Evolutionary conservation across 2,797 vertebrate species (phyloP), one percentile per base, ranked within the genome.

Genomic region (Schizopygopsis pylzovi): DNA sequence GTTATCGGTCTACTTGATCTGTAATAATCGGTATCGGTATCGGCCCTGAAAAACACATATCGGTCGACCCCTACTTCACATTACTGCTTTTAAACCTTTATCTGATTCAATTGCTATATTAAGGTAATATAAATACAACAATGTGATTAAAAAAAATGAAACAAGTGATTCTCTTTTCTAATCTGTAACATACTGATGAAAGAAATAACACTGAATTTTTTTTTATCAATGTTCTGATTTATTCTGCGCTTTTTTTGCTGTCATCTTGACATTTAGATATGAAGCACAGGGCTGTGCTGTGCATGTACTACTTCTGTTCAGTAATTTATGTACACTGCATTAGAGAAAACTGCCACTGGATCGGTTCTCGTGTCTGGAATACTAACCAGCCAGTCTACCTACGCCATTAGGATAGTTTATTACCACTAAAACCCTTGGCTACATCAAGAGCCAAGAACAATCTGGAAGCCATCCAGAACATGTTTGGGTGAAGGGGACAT

Each of bases 341-440:
- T 91, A 90, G 89, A 88, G 90, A 90, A 91, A 91, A 91, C 90
- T 88, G 90, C 88, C 90, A 88, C 88, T 89, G 92, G 91, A 67
- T 88, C 87, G 84, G 90, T 92, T 87, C 89, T 89, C 93, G 91
- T 93, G 93, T 90, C 90, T 92, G 86, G 92, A 94, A 95, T 93
- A 93, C 87, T 88, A 94, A 95, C 82, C 88, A 88, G 84, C 88
- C 37, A 83, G 76, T 85, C 43, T 86, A 92, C 90, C 88, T 92
- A 81, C 77, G 65, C 89, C 90, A 90, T 93, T 84, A 84, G 54
- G 72, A 75, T 65, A 68, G 65, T 83, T 86, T 83, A 86, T 81
- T 75, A 85, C 83, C 12, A n/a, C 65, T 68, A 81, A 84, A 68
- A 76, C 79, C 72, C 70, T 25, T 33, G 71, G 22, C 72, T 41